Evolutionary conservation across 2,888 invertebrate species (phyloP).

Genomic region (Chironomus riparius): DNA sequence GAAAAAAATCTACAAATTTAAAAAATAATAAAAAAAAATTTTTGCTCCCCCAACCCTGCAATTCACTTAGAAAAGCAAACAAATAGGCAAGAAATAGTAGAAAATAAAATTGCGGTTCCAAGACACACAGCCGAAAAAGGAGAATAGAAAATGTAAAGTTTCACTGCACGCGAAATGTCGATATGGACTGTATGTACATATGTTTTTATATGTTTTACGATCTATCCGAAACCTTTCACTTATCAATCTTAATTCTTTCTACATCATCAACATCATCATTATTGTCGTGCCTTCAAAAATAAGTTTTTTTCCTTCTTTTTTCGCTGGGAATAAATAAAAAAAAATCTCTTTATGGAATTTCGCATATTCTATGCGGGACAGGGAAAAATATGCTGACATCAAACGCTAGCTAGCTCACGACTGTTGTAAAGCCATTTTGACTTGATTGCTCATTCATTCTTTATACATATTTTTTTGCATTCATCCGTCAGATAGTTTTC

Average conservation of each 20-base stretch:
- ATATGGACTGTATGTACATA: neutral
- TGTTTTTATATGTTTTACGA: too few relatives aligned
- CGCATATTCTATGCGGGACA: neutral
- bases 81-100: neutral
- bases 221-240: conserved; percentile 15
- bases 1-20: too few relatives aligned
- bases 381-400: neutral
- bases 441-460: neutral
- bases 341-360: neutral
- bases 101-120: neutral
- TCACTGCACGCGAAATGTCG: neutral
- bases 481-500: neutral
- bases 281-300: neutral
- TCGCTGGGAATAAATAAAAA: neutral
- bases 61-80: neutral
- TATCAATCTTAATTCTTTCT: conserved; percentile 25
- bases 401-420: neutral
- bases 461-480: neutral
- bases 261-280: neutral
- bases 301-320: neutral
- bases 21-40: too few relatives aligned
- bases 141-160: neutral
- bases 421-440: neutral
- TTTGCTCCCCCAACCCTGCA: too few relatives aligned
- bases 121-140: neutral